A percentile compares a stretch with the other conserved stretches of the same genome.
Evolutionary conservation across 2,888 invertebrate genomes (phyloP).

Genomic region (Gandaritis pyraliata): DNA sequence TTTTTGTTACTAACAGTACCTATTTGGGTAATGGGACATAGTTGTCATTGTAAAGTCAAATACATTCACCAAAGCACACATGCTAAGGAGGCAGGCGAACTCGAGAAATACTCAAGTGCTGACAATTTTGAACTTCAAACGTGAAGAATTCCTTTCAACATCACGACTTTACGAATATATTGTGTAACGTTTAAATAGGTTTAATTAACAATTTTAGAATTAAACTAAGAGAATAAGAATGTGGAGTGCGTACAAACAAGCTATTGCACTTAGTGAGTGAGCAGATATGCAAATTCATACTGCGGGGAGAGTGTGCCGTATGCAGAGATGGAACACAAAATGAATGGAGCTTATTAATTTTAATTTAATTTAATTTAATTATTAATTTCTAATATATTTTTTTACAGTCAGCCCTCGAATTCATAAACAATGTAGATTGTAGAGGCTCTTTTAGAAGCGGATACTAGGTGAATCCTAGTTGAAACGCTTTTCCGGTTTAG

Average conservation of each 20-base stretch:
- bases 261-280: conserved; percentile 80
- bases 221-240: conserved; percentile 63
- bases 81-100: conserved; percentile 10
- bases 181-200: conserved; percentile 16
- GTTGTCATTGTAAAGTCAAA: neutral
- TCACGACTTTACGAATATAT: conserved; percentile 12
- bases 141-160: conserved; percentile 11
- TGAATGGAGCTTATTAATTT: conserved; percentile 44
- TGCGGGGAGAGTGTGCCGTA: conserved; percentile 69
- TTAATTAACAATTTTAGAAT: conserved; percentile 43
- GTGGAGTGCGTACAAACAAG: conserved; percentile 78
- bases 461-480: too few species aligned
- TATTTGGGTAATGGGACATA: neutral
- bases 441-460: too few species aligned
- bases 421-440: too few species aligned
- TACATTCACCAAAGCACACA: conserved; percentile 4
- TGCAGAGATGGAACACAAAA: conserved; percentile 54
- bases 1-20: neutral
- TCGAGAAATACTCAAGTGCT: conserved; percentile 15
- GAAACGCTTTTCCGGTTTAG: too few species aligned
- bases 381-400: too few species aligned
- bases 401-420: too few species aligned
- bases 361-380: too few species aligned
- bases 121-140: neutral
- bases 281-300: conserved; percentile 81